These are phyloP conservation scores for Anoura caudifer DNA, from an alignment of 2,113 vertebrate genomes.

Conservation along the genomic window DNA sequence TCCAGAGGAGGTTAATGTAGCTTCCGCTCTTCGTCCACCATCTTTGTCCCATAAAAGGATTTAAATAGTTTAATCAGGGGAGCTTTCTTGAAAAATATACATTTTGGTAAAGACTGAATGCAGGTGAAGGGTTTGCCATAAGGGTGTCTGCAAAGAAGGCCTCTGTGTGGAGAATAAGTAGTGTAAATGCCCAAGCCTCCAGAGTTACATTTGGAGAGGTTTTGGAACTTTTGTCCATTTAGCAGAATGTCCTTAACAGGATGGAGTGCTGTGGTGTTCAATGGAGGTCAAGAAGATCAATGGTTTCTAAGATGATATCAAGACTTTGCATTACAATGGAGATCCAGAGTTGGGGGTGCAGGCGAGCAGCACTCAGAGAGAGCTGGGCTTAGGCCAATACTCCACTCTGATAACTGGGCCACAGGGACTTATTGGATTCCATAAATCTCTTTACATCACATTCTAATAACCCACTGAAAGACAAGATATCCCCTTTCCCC, in stretches of 20 bases:
- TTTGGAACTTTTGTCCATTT: neutral
- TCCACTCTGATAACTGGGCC: neutral
- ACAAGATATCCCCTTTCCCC: neutral
- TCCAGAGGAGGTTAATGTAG: no score
- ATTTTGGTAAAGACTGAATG: neutral
- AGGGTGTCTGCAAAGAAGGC: neutral
- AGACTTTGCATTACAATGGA: neutral
- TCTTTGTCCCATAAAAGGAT: neutral
- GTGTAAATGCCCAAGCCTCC: neutral
- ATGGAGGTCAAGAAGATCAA: neutral
- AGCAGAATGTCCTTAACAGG: neutral
- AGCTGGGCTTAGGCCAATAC: neutral
- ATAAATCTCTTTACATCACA: neutral
- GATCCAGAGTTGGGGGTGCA: no score
- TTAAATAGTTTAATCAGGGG: neutral
- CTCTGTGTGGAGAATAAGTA: neutral
- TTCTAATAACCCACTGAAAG: neutral
- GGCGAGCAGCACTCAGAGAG: neutral
- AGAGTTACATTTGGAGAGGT: no score
- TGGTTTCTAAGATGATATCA: neutral
- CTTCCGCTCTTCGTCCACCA: no score
- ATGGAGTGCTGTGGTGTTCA: neutral
- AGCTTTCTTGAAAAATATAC: neutral
- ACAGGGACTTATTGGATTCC: neutral
- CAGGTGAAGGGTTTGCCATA: neutral